Percentiles rank a stretch among this genome's conserved stretches.
phyloP scores from a whole-genome alignment of 2,797 vertebrate genomes.

The Sebastolobus altivelis region DNA sequence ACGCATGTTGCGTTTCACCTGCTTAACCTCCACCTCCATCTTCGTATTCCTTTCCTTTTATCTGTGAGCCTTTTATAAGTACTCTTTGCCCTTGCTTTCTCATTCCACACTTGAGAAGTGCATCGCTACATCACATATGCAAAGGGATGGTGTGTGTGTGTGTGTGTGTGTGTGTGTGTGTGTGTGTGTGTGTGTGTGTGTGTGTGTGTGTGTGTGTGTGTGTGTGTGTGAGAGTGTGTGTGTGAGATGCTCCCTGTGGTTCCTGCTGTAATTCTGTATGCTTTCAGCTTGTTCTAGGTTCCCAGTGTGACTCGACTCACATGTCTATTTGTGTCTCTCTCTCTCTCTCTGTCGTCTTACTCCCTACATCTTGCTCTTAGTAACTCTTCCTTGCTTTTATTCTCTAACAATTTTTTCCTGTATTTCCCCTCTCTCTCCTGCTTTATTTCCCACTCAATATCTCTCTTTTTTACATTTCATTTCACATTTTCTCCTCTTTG shows the following conservation, averaged over 20 bases:
- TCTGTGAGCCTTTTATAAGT: conserved; percentile 41
- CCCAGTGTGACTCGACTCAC: conserved; percentile 75
- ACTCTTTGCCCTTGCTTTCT: conserved; percentile 61
- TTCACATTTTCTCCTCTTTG: conserved; percentile 49
- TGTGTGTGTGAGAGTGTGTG: conserved; percentile 7
- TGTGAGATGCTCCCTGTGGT: conserved; percentile 47
- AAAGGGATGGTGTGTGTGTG: conserved; percentile 20
- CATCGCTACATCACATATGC: conserved; percentile 57
- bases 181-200: conserved; percentile 6
- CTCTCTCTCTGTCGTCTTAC: conserved; percentile 29
- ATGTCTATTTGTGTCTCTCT: conserved; percentile 67
- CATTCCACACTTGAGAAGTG: conserved; percentile 53
- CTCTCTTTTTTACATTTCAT: conserved; percentile 45
- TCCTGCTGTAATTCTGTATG: conserved; percentile 66
- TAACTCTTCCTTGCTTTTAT: conserved; percentile 47
- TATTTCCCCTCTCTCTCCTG: background rate
- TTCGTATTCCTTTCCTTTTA: conserved; percentile 40
- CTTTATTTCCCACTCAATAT: conserved; percentile 32
- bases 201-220: conserved; percentile 7
- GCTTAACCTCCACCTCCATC: conserved; percentile 55
- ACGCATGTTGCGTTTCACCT: conserved; percentile 48
- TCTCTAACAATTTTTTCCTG: conserved; percentile 13
- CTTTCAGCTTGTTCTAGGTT: conserved; percentile 73
- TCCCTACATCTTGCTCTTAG: conserved; percentile 33
- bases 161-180: conserved; percentile 7